Evolutionary conservation across 2,113 vertebrate species (phyloP).

Genomic region (Xiphophorus maculatus): DNA sequence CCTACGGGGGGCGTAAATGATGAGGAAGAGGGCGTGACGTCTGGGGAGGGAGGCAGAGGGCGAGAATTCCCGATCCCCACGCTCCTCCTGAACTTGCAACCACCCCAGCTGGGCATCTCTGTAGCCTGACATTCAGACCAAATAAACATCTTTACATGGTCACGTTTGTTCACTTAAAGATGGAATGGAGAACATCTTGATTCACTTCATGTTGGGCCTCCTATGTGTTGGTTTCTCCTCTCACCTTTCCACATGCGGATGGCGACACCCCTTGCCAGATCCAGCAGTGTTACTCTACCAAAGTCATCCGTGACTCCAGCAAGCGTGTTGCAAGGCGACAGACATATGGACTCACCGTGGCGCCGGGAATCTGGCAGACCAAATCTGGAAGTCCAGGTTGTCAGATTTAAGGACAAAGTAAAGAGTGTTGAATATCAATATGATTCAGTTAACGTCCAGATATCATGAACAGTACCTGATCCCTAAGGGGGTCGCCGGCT

Average conservation of each 20-base stretch:
- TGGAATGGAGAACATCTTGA: not conserved
- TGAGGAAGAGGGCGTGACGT: slow-evolving; percentile 90
- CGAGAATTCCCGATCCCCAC: slow-evolving; percentile 86
- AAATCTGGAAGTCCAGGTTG: slow-evolving; percentile 79
- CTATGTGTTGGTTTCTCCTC: not conserved
- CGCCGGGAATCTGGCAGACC: slow-evolving; percentile 97
- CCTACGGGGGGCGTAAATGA: slow-evolving; percentile 94
- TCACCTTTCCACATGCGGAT: slow-evolving; percentile 99
- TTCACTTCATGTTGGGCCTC: not conserved
- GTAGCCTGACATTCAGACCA: slow-evolving; percentile 82
- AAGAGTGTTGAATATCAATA: not conserved
- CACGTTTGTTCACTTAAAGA: not conserved
- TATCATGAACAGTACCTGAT: slow-evolving; percentile 81
- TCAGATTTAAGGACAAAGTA: not conserved
- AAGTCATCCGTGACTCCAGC: slow-evolving; percentile 98
- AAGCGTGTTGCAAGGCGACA: slow-evolving; percentile 94
- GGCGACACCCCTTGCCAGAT: slow-evolving; percentile 89
- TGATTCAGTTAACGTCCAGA: not conserved
- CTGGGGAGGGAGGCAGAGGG: slow-evolving; percentile 80
- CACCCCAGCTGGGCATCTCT: slow-evolving; percentile 94
- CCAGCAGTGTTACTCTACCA: slow-evolving; percentile 91
- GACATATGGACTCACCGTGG: slow-evolving; percentile 91
- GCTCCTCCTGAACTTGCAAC: slow-evolving; percentile 92
- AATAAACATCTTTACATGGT: not conserved
- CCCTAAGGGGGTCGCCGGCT: slow-evolving; percentile 89